Evolutionary conservation across 2,888 invertebrate genomes (phyloP), one percentile per base, ranked within the genome.

Genomic region (Ramazzottius varieornatus): DNA sequence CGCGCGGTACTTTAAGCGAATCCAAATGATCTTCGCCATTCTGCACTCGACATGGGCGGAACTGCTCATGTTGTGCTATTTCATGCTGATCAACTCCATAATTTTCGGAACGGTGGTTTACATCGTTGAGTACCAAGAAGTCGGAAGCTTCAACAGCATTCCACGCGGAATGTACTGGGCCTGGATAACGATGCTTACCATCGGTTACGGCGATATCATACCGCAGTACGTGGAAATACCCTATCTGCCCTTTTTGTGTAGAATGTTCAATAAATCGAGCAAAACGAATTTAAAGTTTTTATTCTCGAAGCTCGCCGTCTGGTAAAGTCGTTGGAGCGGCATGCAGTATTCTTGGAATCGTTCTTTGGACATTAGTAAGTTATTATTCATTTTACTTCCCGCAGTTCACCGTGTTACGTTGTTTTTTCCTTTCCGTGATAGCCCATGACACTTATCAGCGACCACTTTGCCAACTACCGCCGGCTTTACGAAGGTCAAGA

Each of bases 11-110:
- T 54, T 29, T 4, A 54, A 54, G 24, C 20, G n/a, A 4, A 13
- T 54, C n/a, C 54, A 54, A 24, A 54, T 54, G 54, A 54, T 54
- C 29, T 54, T 54, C 20, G 29, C 54, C 54, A 54, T 54, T n/a
- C 29, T 54, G 4, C 54, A 29, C 8, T 54, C 54, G 54, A 29
- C 54, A 13, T 54, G 54, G 54, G 8, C 29, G 4, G 54, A 54
- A 29, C 54, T 54, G 54, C 29, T 16, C 20, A 54, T 54, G 54
- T 29, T 29, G 4, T 54, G 54, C 29, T 54, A 54, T 24, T 54
- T 54, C 29, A 24, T 29, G 54, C 29, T 54, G 20, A 29, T 54
- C 29, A 54, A 24, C n/a, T 16, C 54, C 29, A 29, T 54, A 8
- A 54, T 54, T 29, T 54, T 54, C 29, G 54, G 54, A 29, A 54